phyloP scores from a whole-genome alignment of 2,113 vertebrate species.

The Agelaius phoeniceus region DNA sequence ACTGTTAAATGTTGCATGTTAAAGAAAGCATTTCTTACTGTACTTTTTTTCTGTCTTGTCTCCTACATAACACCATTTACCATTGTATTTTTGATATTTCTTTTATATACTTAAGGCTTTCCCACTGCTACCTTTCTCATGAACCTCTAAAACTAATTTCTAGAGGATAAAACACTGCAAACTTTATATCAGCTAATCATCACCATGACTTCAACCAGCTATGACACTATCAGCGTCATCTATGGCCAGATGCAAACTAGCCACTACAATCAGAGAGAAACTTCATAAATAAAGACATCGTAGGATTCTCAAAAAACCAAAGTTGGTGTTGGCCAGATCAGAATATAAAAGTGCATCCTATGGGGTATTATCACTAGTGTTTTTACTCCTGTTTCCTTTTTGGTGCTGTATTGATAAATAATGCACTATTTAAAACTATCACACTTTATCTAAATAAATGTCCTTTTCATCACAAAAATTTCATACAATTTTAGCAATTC shows the following conservation, averaged over 20 bases:
- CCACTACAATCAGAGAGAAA: background rate
- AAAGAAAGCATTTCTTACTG: background rate
- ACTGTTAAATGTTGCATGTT: background rate
- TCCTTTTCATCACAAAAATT: background rate
- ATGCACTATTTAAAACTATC: background rate
- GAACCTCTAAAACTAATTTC: background rate
- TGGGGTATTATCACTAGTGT: fast-evolving
- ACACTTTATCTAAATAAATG: background rate
- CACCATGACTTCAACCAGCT: background rate
- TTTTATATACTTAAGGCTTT: background rate
- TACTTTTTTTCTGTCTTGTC: background rate
- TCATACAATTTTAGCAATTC: background rate
- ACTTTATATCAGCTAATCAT: background rate
- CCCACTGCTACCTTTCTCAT: background rate
- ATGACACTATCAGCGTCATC: background rate
- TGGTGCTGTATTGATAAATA: background rate
- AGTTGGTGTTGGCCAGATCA: background rate
- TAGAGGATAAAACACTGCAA: background rate
- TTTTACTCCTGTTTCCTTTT: background rate
- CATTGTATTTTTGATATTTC: background rate
- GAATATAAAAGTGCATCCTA: background rate
- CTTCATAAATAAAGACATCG: background rate
- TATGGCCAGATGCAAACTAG: background rate
- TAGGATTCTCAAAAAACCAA: background rate
- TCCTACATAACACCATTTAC: background rate